Percentiles rank a stretch among this genome's conserved stretches.
Conservation (phyloP, 1,140 invertebrate species). For the Colletes latitarsis region DNA sequence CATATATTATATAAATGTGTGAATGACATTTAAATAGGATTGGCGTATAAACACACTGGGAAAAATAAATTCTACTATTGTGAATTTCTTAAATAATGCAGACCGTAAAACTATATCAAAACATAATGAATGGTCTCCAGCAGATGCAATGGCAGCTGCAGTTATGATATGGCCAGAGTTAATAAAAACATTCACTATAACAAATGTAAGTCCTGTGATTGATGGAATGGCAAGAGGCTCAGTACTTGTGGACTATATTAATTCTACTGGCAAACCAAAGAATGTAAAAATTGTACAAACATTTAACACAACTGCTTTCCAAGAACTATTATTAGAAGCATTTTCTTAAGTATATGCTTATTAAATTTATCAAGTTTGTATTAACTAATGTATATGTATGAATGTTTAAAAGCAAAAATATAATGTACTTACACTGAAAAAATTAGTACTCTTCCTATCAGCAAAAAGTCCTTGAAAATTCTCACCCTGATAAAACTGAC, state of each 20-base stretch:
- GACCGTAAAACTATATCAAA: conserved; percentile 67
- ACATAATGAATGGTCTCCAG: conserved; percentile 59
- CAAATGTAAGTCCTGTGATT: conserved; percentile 56
- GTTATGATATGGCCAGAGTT: conserved; percentile 70
- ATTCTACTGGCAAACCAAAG: conserved; percentile 37
- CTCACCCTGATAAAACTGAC: conserved; percentile 82
- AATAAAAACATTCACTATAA: conserved; percentile 38
- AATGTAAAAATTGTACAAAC: conserved; percentile 66
- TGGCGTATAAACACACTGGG: conserved; percentile 78
- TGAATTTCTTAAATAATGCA: conserved; percentile 78
- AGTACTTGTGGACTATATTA: conserved; percentile 64
- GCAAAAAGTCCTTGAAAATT: conserved; percentile 91
- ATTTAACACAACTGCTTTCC: conserved; percentile 55
- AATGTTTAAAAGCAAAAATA: conserved; percentile 33
- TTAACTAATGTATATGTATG: neutral
- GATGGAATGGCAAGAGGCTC: conserved; percentile 60
- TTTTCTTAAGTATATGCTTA: conserved; percentile 38
- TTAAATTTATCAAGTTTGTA: neutral
- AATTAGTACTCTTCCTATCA: conserved; percentile 91
- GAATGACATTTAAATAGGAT: conserved; percentile 66
- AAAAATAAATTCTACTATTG: conserved; percentile 65
- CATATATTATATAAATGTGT: conserved; percentile 16
- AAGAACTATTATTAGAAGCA: conserved; percentile 57
- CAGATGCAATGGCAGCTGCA: conserved; percentile 71
- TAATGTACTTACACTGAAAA: conserved; percentile 89